Conservation (phyloP, 2,113 vertebrate genomes). For the Condylura cristata region DNA sequence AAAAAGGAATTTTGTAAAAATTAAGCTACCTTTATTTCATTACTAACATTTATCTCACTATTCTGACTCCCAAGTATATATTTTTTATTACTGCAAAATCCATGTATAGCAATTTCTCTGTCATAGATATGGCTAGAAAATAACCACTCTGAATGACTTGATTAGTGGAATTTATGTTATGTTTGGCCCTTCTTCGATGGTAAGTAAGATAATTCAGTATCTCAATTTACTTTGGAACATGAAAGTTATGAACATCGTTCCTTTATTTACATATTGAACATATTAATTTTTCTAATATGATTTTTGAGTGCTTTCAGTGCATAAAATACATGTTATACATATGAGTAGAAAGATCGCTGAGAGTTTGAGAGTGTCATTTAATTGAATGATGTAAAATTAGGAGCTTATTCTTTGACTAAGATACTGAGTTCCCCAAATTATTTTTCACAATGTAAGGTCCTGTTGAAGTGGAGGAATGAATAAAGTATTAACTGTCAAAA, state of each 20-base stretch:
- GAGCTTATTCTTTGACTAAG: not conserved
- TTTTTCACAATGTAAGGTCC: not conserved
- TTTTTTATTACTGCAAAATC: constrained; percentile 31
- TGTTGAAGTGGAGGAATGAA: not conserved
- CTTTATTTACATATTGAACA: not conserved
- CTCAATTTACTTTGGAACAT: not conserved
- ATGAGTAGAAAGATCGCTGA: not conserved
- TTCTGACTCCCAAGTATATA: not conserved
- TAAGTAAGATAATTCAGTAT: constrained; percentile 15
- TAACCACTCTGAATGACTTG: not conserved
- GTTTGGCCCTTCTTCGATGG: not conserved
- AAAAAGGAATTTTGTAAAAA: constrained; percentile 36
- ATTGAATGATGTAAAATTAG: constrained; percentile 12
- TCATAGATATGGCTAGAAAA: not conserved
- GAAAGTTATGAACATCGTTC: not conserved
- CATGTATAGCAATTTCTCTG: not conserved
- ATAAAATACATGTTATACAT: not conserved
- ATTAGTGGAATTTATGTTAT: not conserved
- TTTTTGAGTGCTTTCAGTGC: constrained; percentile 15
- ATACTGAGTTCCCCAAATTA: not conserved
- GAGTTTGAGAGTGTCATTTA: not conserved
- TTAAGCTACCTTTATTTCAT: not conserved
- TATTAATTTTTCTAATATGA: not conserved
- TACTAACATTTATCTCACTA: not conserved
- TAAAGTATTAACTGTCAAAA: not conserved